A percentile compares a stretch with the other conserved stretches of the same genome.
Evolutionary conservation across 2,888 invertebrate species (phyloP).

Genomic region (Orchesellides sinensis): DNA sequence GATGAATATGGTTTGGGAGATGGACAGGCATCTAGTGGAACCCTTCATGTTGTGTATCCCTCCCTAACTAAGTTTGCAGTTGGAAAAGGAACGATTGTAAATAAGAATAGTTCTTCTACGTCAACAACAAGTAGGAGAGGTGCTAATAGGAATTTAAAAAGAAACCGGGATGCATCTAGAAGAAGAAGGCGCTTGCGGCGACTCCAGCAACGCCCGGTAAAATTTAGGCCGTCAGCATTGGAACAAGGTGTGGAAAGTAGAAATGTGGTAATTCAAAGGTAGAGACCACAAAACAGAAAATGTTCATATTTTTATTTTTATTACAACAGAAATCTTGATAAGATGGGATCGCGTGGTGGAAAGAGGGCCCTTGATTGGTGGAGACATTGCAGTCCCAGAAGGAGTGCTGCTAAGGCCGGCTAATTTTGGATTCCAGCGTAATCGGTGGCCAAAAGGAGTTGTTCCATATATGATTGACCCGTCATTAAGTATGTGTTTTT

Average conservation of each 20-base stretch:
- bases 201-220: background rate
- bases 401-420: conserved; percentile 41
- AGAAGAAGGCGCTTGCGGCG: conserved; percentile 1
- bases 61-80: conserved; percentile 21
- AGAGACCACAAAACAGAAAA: too few relatives aligned
- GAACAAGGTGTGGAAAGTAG: conserved; percentile 11
- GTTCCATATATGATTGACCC: conserved; percentile 50
- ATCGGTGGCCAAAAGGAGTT: conserved; percentile 57
- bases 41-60: conserved; percentile 24
- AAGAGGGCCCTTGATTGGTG: conserved; percentile 65
- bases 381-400: conserved; percentile 61
- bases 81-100: background rate
- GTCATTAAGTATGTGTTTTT: conserved; percentile 36
- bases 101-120: background rate
- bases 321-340: conserved; percentile 36
- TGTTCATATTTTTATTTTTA: background rate
- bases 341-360: conserved; percentile 61
- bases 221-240: conserved; percentile 7
- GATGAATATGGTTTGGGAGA: background rate
- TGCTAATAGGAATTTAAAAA: background rate
- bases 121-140: background rate
- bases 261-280: too few relatives aligned
- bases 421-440: conserved; percentile 24
- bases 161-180: background rate
- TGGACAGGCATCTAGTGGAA: too few relatives aligned